Base-by-base conservation (phyloP, 1,140 invertebrate species). In the Panagrolaimus sp. region DNA sequence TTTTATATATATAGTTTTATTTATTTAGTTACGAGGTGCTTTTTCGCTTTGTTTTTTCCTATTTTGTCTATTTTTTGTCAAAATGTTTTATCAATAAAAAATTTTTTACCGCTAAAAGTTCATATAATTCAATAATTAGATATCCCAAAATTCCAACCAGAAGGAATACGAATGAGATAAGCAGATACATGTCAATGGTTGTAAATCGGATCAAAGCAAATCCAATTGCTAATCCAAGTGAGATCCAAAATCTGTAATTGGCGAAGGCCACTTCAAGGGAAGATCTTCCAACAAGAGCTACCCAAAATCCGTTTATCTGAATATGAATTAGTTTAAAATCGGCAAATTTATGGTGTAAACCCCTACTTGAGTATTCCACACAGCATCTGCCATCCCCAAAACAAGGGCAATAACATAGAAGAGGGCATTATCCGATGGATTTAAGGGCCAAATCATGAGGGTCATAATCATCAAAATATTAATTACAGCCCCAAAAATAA, bases 321-420 rank as follows among this genome's bases (percentile, higher is more conserved):
- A n/a, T n/a, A n/a, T n/a, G n/a, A n/a, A n/a, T n/a, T n/a, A n/a
- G n/a, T n/a, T n/a, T n/a, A n/a, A n/a, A n/a, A n/a, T n/a, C n/a
- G n/a, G n/a, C n/a, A n/a, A n/a, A n/a, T n/a, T n/a, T n/a, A n/a
- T n/a, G n/a, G n/a, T n/a, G n/a, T n/a, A n/a, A n/a, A n/a, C n/a
- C n/a, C n/a, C n/a, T n/a, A n/a, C n/a, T 86, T 96, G 94, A 0
- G 94, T 96, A 83, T 96, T 94, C 94, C 94, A 97, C 0, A 96
- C 91, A 3, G 93, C 92, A 83, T 96, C 94, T 7, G 91, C 91
- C n/a, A 95, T 89, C 21, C 94, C 94, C 94, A 94, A 97, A 0
- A 95, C 85, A 0, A 91, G 92, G 2, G 92, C 91, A 62, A 96
- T 89, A 14, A 91, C 88, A 84, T 91, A 96, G 87, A 96, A 96